phyloP scores from a whole-genome alignment of 2,797 vertebrate species.

The Anabacerthia variegaticeps region DNA sequence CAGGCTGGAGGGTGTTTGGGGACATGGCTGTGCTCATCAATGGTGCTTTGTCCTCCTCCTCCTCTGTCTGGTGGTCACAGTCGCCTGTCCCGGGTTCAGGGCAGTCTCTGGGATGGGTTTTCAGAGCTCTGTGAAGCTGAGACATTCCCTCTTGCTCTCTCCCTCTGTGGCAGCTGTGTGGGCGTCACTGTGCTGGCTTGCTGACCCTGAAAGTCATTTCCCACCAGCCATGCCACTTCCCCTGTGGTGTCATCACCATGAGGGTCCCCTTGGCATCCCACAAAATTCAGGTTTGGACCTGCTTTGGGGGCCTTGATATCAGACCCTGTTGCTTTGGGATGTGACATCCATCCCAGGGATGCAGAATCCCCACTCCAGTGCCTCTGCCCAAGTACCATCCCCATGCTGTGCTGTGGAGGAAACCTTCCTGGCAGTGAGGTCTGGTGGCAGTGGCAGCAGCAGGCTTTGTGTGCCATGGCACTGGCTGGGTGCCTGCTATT shows the following conservation, averaged over 20 bases:
- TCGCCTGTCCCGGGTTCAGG: neutral
- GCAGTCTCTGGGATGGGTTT: neutral
- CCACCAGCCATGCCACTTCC: accelerated
- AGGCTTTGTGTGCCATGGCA: neutral
- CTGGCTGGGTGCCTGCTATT: neutral
- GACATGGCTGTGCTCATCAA: conserved; percentile 18
- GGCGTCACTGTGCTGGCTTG: accelerated
- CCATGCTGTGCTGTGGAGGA: neutral
- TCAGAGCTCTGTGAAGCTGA: neutral
- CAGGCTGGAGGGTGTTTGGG: neutral
- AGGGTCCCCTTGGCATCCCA: neutral
- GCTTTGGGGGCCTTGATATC: neutral
- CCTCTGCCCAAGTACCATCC: neutral
- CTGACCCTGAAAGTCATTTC: neutral
- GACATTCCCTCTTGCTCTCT: neutral
- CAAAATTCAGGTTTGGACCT: neutral
- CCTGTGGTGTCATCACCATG: accelerated
- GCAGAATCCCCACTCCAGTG: accelerated
- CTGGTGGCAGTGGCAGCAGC: neutral
- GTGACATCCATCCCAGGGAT: too few relatives aligned
- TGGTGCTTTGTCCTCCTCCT: conserved; percentile 21
- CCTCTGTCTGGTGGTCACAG: neutral
- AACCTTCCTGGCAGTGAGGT: neutral
- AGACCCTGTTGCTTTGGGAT: neutral
- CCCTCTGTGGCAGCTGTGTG: neutral